Percentiles rank a stretch among this genome's conserved stretches.
phyloP scores from a whole-genome alignment of 2,888 invertebrate genomes.

The Beris chalybata region DNA sequence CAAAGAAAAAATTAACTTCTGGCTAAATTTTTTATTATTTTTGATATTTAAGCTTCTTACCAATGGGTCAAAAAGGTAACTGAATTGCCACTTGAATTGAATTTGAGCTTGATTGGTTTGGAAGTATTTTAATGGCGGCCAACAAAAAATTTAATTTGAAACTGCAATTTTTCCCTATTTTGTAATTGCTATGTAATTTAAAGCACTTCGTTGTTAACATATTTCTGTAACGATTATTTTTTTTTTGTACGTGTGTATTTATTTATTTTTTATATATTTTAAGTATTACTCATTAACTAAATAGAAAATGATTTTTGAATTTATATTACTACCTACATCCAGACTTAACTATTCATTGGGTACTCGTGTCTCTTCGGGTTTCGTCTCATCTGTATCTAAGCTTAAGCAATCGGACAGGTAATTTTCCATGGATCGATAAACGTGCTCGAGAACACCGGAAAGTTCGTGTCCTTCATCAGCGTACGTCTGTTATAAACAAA shows the following conservation, averaged over 20 bases:
- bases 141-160: no score
- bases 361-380: conserved; percentile 59
- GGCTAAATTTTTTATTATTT: no score
- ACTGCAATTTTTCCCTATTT: background rate
- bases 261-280: conserved; percentile 18
- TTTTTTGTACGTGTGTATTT: conserved; percentile 10
- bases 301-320: background rate
- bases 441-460: conserved; percentile 83
- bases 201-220: conserved; percentile 38
- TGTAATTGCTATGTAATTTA: conserved; percentile 21
- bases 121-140: no score
- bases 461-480: conserved; percentile 89
- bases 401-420: conserved; percentile 88
- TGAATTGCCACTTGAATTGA: no score
- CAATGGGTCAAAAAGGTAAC: no score
- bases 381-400: conserved; percentile 76
- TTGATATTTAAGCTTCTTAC: no score
- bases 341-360: conserved; percentile 48
- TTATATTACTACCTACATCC: background rate
- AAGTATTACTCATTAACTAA: conserved; percentile 10
- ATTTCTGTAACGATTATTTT: conserved; percentile 23
- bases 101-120: no score
- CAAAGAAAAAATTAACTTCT: no score
- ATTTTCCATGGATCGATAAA: conserved; percentile 91
- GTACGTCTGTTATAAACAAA: conserved; percentile 69